phyloP scores from a whole-genome alignment of 2,113 vertebrate species.

The Rhipidura dahli region DNA sequence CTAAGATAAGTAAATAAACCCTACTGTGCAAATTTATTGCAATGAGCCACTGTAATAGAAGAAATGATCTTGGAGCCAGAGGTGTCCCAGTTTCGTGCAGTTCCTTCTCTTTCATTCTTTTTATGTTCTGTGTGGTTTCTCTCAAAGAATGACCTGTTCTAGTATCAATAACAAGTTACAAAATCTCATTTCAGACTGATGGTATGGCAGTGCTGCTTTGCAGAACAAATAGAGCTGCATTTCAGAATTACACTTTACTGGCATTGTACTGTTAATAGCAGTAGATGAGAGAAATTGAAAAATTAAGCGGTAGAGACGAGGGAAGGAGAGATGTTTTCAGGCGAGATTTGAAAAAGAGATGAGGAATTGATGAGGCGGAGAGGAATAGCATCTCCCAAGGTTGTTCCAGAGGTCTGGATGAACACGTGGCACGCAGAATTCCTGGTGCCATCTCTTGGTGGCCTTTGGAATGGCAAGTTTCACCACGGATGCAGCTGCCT shows the following conservation, averaged over 20 bases:
- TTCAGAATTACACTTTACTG: conserved; percentile 22
- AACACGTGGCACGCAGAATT: background rate
- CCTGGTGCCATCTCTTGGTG: conserved; percentile 61
- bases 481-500: background rate
- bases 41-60: conserved; percentile 18
- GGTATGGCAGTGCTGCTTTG: conserved; percentile 18
- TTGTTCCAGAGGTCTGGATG: background rate
- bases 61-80: conserved; percentile 17
- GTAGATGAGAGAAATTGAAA: conserved; percentile 36
- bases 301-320: conserved; percentile 6
- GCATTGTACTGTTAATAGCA: background rate
- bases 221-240: conserved; percentile 42
- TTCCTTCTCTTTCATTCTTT: conserved; percentile 5
- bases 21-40: background rate
- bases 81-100: background rate
- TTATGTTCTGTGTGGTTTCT: background rate
- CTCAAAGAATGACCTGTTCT: conserved; percentile 53
- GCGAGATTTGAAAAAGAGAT: conserved; percentile 42
- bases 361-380: conserved; percentile 19
- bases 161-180: conserved; percentile 44
- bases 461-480: background rate
- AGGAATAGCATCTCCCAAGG: background rate
- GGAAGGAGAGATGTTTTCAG: conserved; percentile 23
- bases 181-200: conserved; percentile 53
- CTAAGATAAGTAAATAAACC: conserved; percentile 40